Percentiles rank a stretch among this genome's conserved stretches.
Conservation (phyloP, 2,888 invertebrate species). For the Lathronympha strigana region DNA sequence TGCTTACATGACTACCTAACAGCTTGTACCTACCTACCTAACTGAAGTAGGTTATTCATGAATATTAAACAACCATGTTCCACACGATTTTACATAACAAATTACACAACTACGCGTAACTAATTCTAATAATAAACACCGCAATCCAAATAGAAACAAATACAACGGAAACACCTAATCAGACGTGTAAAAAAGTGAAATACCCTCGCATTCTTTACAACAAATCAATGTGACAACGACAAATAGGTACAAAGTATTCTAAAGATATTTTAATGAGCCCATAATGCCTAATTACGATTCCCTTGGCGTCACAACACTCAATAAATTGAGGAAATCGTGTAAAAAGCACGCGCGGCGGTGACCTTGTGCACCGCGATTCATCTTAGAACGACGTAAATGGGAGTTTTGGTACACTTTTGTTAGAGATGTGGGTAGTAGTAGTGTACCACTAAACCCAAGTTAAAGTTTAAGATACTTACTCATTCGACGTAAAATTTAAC, state of each 20-base stretch:
- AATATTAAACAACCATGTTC: not conserved
- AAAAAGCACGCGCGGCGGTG: constrained; percentile 62
- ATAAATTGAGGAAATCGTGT: constrained; percentile 65
- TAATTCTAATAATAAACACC: not conserved
- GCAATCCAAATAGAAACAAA: constrained; percentile 7
- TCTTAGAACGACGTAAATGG: constrained; percentile 42
- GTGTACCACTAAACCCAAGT: too few relatives aligned
- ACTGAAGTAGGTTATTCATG: not conserved
- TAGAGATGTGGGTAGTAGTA: constrained; percentile 7
- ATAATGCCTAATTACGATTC: constrained; percentile 70
- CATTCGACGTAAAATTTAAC: too few relatives aligned
- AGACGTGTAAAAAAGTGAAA: constrained; percentile 32
- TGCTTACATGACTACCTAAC: too few relatives aligned
- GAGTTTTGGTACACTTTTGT: constrained; percentile 17
- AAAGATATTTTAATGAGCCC: constrained; percentile 68
- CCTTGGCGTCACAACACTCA: constrained; percentile 55
- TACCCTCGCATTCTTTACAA: constrained; percentile 50
- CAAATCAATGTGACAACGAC: constrained; percentile 75
- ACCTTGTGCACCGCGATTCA: constrained; percentile 48
- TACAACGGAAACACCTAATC: constrained; percentile 36
- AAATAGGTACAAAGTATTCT: constrained; percentile 67
- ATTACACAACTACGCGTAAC: not conserved
- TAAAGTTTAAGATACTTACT: too few relatives aligned
- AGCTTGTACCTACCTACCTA: too few relatives aligned
- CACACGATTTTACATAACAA: constrained; percentile 13